Conservation (phyloP, 1,140 invertebrate species). For the Apis cerana region DNA sequence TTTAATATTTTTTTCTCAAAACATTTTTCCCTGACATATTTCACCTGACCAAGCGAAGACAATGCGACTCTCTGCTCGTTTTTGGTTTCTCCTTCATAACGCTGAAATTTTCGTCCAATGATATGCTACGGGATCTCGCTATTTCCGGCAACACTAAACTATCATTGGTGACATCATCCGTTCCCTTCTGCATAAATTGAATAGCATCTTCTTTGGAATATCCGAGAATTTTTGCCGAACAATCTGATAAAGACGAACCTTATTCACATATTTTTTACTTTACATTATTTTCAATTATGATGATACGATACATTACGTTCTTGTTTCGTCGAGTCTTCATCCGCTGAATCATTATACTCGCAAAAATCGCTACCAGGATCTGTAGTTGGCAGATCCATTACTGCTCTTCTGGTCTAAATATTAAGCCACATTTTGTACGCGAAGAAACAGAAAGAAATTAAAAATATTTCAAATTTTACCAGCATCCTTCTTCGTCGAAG, state of each 20-base stretch:
- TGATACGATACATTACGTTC: conserved; percentile 61
- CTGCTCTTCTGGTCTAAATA: conserved; percentile 67
- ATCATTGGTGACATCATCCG: conserved; percentile 1
- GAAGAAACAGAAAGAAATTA: too few relatives aligned
- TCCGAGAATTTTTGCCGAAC: conserved; percentile 1
- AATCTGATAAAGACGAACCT: not conserved
- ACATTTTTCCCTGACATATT: not conserved
- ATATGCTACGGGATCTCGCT: conserved; percentile 80
- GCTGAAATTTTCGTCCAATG: conserved; percentile 79
- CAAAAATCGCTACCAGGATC: conserved; percentile 82
- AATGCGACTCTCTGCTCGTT: conserved; percentile 78
- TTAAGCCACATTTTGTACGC: not conserved
- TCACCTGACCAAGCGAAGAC: conserved; percentile 72
- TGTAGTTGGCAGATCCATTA: conserved; percentile 81
- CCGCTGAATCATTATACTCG: conserved; percentile 79
- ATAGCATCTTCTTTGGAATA: conserved; percentile 32
- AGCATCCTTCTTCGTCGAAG: conserved; percentile 55
- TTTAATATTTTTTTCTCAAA: not conserved
- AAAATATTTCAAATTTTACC: conserved; percentile 45
- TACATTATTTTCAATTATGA: not conserved
- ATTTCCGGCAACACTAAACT: conserved; percentile 64
- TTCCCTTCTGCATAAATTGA: conserved; percentile 31
- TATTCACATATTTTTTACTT: too few relatives aligned
- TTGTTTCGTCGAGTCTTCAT: conserved; percentile 73
- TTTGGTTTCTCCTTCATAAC: conserved; percentile 71